These are phyloP conservation scores for Aphidius colemani DNA, from an alignment of 2,888 invertebrate genomes.

Conservation along the genomic window DNA sequence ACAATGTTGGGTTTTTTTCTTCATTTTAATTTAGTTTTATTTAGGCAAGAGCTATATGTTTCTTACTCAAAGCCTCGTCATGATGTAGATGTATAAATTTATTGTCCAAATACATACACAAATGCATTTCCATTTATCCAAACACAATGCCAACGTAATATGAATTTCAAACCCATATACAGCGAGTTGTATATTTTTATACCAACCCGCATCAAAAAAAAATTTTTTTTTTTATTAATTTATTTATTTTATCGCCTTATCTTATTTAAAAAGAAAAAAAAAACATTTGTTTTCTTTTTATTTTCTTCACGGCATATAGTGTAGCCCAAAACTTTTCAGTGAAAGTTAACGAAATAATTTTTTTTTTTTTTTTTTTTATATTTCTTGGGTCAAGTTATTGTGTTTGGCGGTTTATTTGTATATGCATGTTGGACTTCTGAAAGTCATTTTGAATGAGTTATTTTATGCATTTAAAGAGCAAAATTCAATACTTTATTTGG, in stretches of 20 bases:
- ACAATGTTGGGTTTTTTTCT: too few species aligned
- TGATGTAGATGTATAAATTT: too few species aligned
- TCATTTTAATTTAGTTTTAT: too few species aligned
- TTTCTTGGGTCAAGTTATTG: neutral
- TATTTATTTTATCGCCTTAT: neutral
- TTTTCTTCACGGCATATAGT: neutral
- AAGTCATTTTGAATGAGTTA: neutral
- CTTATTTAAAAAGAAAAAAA: too few species aligned
- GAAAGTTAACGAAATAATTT: slow-evolving; percentile 35
- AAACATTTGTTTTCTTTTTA: neutral
- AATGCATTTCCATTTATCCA: too few species aligned
- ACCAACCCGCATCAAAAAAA: too few species aligned
- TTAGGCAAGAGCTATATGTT: too few species aligned
- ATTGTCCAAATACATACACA: too few species aligned
- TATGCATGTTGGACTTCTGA: neutral
- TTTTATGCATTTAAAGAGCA: neutral
- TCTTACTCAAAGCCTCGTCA: too few species aligned
- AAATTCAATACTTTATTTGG: too few species aligned
- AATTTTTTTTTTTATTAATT: neutral
- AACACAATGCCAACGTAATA: too few species aligned
- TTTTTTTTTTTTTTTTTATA: neutral
- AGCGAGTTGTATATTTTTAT: neutral
- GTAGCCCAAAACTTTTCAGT: slow-evolving; percentile 35
- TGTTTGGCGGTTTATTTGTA: neutral
- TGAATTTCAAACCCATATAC: neutral